Conservation (phyloP, 2,113 vertebrate species). For the Caranx ignobilis region DNA sequence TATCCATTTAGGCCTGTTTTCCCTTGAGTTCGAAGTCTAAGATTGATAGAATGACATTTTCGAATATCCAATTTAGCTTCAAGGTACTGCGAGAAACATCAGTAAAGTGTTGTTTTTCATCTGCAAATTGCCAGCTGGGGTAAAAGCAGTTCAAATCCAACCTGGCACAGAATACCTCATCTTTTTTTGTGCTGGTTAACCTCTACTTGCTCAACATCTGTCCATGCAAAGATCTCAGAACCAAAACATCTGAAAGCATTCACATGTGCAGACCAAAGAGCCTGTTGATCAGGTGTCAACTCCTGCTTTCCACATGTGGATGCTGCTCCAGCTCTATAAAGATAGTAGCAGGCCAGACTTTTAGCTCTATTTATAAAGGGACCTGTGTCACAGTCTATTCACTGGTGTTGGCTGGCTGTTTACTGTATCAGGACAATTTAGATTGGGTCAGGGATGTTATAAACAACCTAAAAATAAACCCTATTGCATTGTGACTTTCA, state of each 20-base stretch:
- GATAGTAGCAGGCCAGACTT: neutral
- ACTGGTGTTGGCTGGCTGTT: neutral
- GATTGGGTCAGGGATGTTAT: neutral
- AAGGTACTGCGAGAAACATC: conserved; percentile 45
- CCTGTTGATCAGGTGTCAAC: conserved; percentile 16
- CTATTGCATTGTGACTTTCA: neutral
- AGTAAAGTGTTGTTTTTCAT: conserved; percentile 54
- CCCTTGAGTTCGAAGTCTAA: conserved; percentile 49
- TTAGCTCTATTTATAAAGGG: neutral
- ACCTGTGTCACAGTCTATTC: neutral
- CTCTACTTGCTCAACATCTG: conserved; percentile 21
- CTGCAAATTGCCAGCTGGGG: conserved; percentile 24
- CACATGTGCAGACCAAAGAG: neutral
- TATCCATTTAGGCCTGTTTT: conserved; percentile 57
- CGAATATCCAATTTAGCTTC: conserved; percentile 50
- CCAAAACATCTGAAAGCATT: neutral
- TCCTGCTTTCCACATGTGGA: conserved; percentile 4
- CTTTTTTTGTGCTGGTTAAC: conserved; percentile 32
- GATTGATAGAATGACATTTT: conserved; percentile 51
- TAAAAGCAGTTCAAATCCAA: conserved; percentile 46
- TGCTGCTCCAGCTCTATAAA: neutral
- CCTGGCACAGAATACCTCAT: conserved; percentile 10
- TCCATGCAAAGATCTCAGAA: conserved; percentile 8
- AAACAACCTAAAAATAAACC: conserved; percentile 1
- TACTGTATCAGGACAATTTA: neutral